phyloP scores from a whole-genome alignment of 1,140 invertebrate genomes.

The Drosophila truncata region DNA sequence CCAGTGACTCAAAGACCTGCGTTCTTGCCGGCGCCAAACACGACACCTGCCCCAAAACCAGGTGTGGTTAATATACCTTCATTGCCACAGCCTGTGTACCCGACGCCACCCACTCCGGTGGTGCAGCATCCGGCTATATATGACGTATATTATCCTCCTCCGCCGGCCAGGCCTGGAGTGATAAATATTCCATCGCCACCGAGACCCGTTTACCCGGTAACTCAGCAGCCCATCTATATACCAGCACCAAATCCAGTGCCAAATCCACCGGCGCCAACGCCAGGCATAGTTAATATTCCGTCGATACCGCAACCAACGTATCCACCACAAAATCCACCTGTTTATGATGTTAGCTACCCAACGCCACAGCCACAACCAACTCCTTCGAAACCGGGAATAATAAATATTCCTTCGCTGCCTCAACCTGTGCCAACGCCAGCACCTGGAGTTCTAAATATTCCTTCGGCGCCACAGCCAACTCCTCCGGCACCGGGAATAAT shows the following conservation, averaged over 20 bases:
- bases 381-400: slow-evolving; percentile 19
- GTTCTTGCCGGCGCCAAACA: slow-evolving; percentile 86
- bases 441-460: slow-evolving; percentile 35
- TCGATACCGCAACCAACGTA: slow-evolving; percentile 22
- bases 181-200: slow-evolving; percentile 57
- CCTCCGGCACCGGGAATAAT: slow-evolving; percentile 27
- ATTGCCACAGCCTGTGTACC: slow-evolving; percentile 77
- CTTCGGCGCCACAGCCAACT: slow-evolving; percentile 17
- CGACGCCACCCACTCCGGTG: slow-evolving; percentile 90
- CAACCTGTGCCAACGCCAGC: slow-evolving; percentile 18
- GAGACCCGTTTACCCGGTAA: slow-evolving; percentile 21
- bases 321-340: neutral
- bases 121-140: slow-evolving; percentile 67
- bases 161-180: slow-evolving; percentile 30
- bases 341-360: slow-evolving; percentile 64
- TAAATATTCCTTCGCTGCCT: slow-evolving; percentile 31
- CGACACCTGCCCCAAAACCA: slow-evolving; percentile 30
- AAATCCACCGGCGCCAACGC: slow-evolving; percentile 22
- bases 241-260: slow-evolving; percentile 23
- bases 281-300: slow-evolving; percentile 88
- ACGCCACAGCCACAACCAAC: neutral
- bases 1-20: slow-evolving; percentile 73
- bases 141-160: slow-evolving; percentile 86
- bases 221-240: slow-evolving; percentile 34
- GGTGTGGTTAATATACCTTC: slow-evolving; percentile 58